Conservation (phyloP, 2,888 invertebrate genomes). For the Epiblema foenella region DNA sequence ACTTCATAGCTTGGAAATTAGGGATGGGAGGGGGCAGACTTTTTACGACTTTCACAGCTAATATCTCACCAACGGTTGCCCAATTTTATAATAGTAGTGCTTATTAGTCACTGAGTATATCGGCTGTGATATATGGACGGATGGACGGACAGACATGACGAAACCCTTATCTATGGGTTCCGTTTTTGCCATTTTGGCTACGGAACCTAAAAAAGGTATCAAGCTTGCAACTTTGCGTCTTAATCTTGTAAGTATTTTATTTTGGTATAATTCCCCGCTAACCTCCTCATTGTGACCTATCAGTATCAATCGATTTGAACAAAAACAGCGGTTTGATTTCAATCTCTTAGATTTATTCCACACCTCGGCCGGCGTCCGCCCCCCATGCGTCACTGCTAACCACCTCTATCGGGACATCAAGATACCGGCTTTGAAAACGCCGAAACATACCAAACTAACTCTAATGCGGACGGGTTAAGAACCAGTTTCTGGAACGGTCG, state of each 20-base stretch:
- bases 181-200: too few species aligned
- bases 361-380: constrained; percentile 44
- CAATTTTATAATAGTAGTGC: too few species aligned
- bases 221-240: background rate
- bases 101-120: too few species aligned
- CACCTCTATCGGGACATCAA: constrained; percentile 41
- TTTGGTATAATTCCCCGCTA: constrained; percentile 23
- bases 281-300: constrained; percentile 39
- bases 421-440: constrained; percentile 33
- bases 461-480: background rate
- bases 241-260: constrained; percentile 4
- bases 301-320: constrained; percentile 41
- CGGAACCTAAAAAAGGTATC: too few species aligned
- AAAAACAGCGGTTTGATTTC: constrained; percentile 47
- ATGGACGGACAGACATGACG: too few species aligned
- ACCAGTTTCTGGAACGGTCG: background rate
- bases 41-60: too few species aligned
- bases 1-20: too few species aligned
- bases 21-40: too few species aligned
- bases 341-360: constrained; percentile 50
- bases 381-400: constrained; percentile 50
- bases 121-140: too few species aligned
- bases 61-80: too few species aligned
- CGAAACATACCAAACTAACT: background rate
- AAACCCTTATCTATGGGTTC: too few species aligned